These are phyloP conservation scores for Oreochromis aureus DNA, from an alignment of 2,113 vertebrate genomes.

Conservation along the genomic window DNA sequence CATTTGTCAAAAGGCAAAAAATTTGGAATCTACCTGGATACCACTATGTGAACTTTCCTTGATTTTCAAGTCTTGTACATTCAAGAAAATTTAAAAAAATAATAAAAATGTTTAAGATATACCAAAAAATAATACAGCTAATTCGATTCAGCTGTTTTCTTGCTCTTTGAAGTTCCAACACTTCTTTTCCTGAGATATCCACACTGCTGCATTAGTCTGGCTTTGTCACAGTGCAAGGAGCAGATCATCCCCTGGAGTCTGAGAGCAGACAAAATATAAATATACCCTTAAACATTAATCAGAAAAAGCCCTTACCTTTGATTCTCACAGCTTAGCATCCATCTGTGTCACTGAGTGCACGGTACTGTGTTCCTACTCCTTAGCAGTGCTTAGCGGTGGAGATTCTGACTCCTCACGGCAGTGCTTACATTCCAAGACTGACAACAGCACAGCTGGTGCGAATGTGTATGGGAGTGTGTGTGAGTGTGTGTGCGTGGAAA, in stretches of 20 bases:
- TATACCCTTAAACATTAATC: neutral
- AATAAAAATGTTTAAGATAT: neutral
- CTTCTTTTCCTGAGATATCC: constrained; percentile 8
- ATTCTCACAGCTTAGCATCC: constrained; percentile 54
- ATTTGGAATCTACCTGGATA: neutral
- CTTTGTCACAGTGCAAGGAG: constrained; percentile 37
- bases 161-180: constrained; percentile 42
- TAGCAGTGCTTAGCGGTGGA: constrained; percentile 41
- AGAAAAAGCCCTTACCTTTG: constrained; percentile 46
- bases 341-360: constrained; percentile 32
- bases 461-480: constrained; percentile 44
- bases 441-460: constrained; percentile 62
- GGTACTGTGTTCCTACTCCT: constrained; percentile 37
- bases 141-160: neutral
- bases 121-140: neutral
- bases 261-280: constrained; percentile 11
- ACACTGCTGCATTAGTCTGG: constrained; percentile 9
- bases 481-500: constrained; percentile 1
- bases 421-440: constrained; percentile 73
- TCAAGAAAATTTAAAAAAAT: fast-evolving
- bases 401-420: constrained; percentile 52
- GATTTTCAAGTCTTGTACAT: neutral
- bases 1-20: neutral
- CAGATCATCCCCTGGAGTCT: constrained; percentile 17
- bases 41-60: neutral